Conservation (phyloP, 2,888 invertebrate genomes). For the Tupiocoris notatus region DNA sequence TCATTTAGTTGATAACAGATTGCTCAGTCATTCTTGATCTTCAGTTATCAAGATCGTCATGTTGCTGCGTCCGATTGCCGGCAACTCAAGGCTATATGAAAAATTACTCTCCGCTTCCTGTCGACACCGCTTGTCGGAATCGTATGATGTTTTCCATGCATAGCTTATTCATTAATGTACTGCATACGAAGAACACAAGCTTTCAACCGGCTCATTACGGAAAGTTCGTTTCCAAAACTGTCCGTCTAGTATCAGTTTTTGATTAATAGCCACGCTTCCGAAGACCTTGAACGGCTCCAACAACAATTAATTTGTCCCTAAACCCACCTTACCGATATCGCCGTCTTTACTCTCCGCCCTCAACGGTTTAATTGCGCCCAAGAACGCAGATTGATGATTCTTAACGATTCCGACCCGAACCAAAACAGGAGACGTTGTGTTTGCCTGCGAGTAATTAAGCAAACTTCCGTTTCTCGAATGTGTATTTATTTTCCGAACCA, state of each 20-base stretch:
- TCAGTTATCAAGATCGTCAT: too few relatives aligned
- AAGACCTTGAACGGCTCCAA: constrained; percentile 11
- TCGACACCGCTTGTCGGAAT: constrained; percentile 1
- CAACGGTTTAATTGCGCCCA: constrained; percentile 4
- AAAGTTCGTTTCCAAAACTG: constrained; percentile 33
- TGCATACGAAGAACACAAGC: background rate
- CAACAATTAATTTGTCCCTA: constrained; percentile 29
- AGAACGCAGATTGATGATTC: constrained; percentile 5
- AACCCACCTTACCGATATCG: constrained; percentile 3
- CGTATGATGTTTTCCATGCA: background rate
- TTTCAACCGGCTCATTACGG: constrained; percentile 20
- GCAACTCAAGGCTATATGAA: background rate
- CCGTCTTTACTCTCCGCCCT: background rate
- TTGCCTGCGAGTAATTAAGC: constrained; percentile 20
- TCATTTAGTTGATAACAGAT: too few relatives aligned
- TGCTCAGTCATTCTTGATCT: too few relatives aligned
- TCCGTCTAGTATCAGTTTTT: constrained; percentile 17
- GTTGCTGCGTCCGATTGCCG: too few relatives aligned
- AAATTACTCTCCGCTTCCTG: background rate
- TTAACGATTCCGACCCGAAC: background rate
- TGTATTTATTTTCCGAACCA: too few relatives aligned
- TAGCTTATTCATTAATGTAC: constrained; percentile 3
- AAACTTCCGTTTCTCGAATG: constrained; percentile 10
- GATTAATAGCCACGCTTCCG: constrained; percentile 3
- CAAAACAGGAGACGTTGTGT: too few relatives aligned